Percentiles rank a stretch among this genome's conserved stretches.
phyloP scores from a whole-genome alignment of 2,888 invertebrate species.

The Chrysotoxum bicinctum region DNA sequence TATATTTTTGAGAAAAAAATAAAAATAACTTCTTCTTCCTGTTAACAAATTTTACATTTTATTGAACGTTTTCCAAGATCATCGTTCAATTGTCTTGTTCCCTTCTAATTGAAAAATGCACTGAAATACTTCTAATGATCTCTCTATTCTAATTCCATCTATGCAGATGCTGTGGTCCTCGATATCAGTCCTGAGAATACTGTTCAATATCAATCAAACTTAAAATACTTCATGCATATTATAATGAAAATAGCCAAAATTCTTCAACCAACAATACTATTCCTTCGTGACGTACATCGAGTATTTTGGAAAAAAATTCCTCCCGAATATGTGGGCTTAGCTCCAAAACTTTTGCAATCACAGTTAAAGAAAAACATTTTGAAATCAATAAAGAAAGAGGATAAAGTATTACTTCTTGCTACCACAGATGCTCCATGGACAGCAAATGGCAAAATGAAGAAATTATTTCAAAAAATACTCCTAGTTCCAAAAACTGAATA shows the following conservation, averaged over 20 bases:
- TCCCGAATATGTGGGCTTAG: slow-evolving; percentile 78
- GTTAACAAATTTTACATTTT: too few relatives aligned
- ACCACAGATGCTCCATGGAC: slow-evolving; percentile 83
- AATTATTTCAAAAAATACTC: slow-evolving; percentile 78
- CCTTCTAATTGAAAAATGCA: neutral
- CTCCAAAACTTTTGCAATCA: slow-evolving; percentile 83
- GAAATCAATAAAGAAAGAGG: slow-evolving; percentile 83
- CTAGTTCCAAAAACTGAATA: slow-evolving; percentile 80
- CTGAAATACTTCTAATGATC: neutral
- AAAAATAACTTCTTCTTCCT: too few relatives aligned
- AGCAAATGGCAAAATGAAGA: slow-evolving; percentile 77
- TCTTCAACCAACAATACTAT: slow-evolving; percentile 85
- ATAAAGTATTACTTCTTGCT: slow-evolving; percentile 83
- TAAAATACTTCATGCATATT: slow-evolving; percentile 85
- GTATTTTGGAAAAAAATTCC: slow-evolving; percentile 83
- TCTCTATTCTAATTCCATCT: neutral
- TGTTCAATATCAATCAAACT: slow-evolving; percentile 84
- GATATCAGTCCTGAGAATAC: slow-evolving; percentile 86
- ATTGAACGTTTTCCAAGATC: neutral
- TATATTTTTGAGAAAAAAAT: neutral
- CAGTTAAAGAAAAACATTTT: slow-evolving; percentile 82
- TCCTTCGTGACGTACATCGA: slow-evolving; percentile 83
- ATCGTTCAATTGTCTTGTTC: neutral
- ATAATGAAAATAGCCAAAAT: slow-evolving; percentile 85
- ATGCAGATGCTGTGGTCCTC: slow-evolving; percentile 84